Conservation (phyloP, 2,113 vertebrate genomes). For the Lophius piscatorius region DNA sequence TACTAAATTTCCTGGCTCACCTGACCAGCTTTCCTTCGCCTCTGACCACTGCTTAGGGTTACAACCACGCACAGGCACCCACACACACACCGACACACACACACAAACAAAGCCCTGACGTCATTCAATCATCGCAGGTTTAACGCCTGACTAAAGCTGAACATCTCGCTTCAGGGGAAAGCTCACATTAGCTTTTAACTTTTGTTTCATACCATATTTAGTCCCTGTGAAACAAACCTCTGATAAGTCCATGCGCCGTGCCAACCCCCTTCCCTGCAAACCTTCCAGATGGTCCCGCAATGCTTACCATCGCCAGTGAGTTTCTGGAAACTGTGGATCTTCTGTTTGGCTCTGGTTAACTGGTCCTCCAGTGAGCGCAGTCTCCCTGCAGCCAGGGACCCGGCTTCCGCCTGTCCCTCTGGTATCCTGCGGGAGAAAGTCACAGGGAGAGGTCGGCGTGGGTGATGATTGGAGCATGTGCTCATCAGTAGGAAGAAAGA, state of each 20-base stretch:
- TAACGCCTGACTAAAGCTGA: conserved; percentile 14
- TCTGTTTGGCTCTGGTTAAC: conserved; percentile 95
- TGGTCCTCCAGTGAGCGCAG: conserved; percentile 95
- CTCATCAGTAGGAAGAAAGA: neutral
- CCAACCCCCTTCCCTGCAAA: conserved; percentile 20
- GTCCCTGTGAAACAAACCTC: conserved; percentile 24
- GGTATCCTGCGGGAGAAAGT: conserved; percentile 84
- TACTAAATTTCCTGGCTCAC: conserved; percentile 54
- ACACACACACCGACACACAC: conserved; percentile 37
- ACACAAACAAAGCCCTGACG: too few relatives aligned
- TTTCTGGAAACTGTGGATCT: conserved; percentile 96
- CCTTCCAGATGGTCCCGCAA: neutral
- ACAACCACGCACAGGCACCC: too few relatives aligned
- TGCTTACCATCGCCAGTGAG: conserved; percentile 87
- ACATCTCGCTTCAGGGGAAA: conserved; percentile 33
- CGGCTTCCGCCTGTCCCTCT: conserved; percentile 91
- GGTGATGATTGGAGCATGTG: neutral
- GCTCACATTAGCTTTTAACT: conserved; percentile 27
- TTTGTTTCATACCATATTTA: conserved; percentile 13
- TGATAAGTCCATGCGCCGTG: conserved; percentile 29
- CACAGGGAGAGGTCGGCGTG: conserved; percentile 17
- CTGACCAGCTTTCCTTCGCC: conserved; percentile 50
- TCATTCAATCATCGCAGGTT: too few relatives aligned
- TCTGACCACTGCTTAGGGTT: conserved; percentile 59
- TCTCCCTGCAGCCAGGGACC: conserved; percentile 86